Percentiles rank a stretch among this genome's conserved stretches.
phyloP scores from a whole-genome alignment of 2,797 vertebrate genomes.

The Pangasius djambal region DNA sequence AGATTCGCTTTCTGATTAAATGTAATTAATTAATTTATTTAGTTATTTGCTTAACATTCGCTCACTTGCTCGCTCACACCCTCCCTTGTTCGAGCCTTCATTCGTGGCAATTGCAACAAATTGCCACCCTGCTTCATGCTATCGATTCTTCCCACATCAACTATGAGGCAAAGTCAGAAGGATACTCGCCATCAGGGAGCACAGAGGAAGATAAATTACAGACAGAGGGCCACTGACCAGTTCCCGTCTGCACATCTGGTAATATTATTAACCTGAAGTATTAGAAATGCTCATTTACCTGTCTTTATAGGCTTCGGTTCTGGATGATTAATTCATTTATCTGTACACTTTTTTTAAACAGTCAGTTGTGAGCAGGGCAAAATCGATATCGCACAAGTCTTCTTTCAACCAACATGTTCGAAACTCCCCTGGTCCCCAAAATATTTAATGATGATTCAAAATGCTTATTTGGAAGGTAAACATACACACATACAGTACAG shows the following conservation, averaged over 20 bases:
- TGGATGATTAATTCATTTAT: neutral
- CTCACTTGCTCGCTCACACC: neutral
- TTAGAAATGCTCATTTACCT: neutral
- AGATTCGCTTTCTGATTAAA: neutral
- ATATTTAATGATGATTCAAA: neutral
- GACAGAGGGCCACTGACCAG: neutral
- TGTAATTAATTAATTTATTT: neutral
- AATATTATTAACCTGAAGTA: neutral
- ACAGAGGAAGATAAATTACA: conserved; percentile 5
- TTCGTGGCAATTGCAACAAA: neutral
- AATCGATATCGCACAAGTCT: neutral
- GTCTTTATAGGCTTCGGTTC: neutral
- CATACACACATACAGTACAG: neutral
- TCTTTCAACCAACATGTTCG: neutral
- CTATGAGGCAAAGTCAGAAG: neutral
- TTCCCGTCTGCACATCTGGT: neutral
- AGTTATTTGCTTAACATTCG: neutral
- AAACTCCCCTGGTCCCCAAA: neutral
- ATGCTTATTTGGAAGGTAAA: no score
- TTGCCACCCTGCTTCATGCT: conserved; percentile 20
- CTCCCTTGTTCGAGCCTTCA: neutral
- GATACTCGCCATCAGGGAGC: neutral
- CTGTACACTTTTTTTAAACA: neutral
- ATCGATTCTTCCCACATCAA: conserved; percentile 23
- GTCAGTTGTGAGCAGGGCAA: neutral